Percentiles rank a stretch among this genome's conserved stretches.
Evolutionary conservation across 2,888 invertebrate genomes (phyloP).

Genomic region (Seira musarum): DNA sequence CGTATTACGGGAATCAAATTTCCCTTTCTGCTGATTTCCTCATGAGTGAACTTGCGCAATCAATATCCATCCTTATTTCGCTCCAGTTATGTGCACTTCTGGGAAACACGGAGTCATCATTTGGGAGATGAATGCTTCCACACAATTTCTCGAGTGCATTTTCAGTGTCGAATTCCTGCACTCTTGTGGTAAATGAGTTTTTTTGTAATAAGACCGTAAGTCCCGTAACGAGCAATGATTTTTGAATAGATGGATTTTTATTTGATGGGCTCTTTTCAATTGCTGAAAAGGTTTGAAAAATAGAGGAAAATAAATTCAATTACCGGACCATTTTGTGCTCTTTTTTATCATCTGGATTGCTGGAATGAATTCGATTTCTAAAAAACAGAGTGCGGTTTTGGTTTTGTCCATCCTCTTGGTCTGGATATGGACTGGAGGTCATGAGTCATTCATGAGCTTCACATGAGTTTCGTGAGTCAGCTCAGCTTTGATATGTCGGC

Average conservation of each 20-base stretch:
- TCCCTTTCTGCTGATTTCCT: not conserved
- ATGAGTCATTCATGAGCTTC: no score
- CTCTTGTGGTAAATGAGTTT: no score
- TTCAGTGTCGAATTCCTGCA: no score
- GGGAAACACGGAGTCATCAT: not conserved
- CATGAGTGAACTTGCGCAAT: not conserved
- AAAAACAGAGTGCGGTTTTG: no score
- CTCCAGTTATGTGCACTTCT: not conserved
- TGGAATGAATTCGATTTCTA: no score
- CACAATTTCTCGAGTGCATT: no score
- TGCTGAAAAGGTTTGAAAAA: not conserved
- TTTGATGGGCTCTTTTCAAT: not conserved
- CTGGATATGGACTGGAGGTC: not conserved
- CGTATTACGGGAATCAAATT: not conserved
- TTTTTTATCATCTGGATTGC: no score
- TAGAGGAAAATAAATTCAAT: not conserved
- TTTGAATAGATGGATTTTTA: not conserved
- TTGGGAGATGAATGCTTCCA: not conserved
- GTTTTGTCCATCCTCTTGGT: no score
- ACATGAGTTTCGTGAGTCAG: no score
- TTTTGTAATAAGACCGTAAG: not conserved
- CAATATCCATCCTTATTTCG: not conserved
- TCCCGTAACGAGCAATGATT: not conserved
- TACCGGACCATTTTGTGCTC: not conserved
- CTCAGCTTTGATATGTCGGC: no score